Evolutionary conservation across 2,113 vertebrate genomes (phyloP).

Genomic region (Ancistrus triradiatus): DNA sequence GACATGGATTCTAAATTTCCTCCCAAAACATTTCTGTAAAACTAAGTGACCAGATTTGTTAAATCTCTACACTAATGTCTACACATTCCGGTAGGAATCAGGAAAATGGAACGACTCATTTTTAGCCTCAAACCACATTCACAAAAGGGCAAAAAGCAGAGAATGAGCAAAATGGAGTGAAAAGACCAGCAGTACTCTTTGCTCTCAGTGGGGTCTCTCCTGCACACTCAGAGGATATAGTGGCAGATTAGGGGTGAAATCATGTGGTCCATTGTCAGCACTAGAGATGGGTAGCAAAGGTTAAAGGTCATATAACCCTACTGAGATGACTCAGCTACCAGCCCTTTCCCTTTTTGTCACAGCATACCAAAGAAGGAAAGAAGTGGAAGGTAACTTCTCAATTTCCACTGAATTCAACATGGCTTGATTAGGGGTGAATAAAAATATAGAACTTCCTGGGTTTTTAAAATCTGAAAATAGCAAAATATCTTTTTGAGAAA

Average conservation of each 20-base stretch:
- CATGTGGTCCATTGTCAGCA: slow-evolving; percentile 32
- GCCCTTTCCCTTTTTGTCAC: slow-evolving; percentile 18
- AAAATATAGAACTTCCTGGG: slow-evolving; percentile 1
- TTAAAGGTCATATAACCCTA: slow-evolving; percentile 36
- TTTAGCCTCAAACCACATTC: not conserved
- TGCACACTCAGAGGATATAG: slow-evolving; percentile 19
- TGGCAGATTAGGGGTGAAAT: slow-evolving; percentile 42
- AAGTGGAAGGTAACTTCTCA: slow-evolving; percentile 5
- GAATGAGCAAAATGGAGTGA: slow-evolving; percentile 25
- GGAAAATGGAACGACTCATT: slow-evolving; percentile 1
- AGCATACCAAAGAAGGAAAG: slow-evolving; percentile 30
- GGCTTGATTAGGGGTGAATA: slow-evolving; percentile 1
- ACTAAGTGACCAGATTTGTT: slow-evolving; percentile 8
- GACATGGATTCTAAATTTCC: too few relatives aligned
- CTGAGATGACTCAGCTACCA: slow-evolving; percentile 33
- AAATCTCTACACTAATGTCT: slow-evolving; percentile 9
- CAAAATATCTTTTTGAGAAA: slow-evolving; percentile 28
- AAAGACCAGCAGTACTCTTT: slow-evolving; percentile 39
- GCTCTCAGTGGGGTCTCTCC: slow-evolving; percentile 17
- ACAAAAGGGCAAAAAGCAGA: slow-evolving; percentile 11
- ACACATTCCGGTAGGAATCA: slow-evolving; percentile 17
- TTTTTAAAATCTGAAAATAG: slow-evolving; percentile 11
- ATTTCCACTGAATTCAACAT: slow-evolving; percentile 7
- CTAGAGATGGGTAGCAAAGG: slow-evolving; percentile 21
- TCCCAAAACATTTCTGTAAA: too few relatives aligned